Evolutionary conservation across 2,113 vertebrate genomes (phyloP).

Genomic region (Mormyrus lacerda): DNA sequence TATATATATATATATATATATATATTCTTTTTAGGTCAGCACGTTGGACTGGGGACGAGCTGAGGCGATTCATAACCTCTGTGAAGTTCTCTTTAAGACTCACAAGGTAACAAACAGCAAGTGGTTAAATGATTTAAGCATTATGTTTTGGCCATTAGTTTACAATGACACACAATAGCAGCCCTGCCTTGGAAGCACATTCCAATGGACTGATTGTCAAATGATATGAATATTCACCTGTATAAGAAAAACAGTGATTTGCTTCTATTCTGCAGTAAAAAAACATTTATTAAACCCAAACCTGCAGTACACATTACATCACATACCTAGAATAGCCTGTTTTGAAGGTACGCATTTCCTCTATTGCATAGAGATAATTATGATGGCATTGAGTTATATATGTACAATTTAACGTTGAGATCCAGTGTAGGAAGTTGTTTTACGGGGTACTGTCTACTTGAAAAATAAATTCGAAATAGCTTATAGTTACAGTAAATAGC

Average conservation of each 20-base stretch:
- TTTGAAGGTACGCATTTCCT: background rate
- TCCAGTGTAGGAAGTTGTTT: background rate
- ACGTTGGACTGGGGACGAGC: conserved; percentile 77
- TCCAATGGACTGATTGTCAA: background rate
- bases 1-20: background rate
- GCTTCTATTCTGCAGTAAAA: background rate
- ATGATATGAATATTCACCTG: background rate
- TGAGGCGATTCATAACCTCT: conserved; percentile 85
- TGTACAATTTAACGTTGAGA: background rate
- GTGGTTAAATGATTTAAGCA: background rate
- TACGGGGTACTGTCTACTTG: background rate
- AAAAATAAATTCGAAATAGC: too few relatives aligned
- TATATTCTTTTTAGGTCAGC: conserved; percentile 60
- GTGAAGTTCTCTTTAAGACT: conserved; percentile 93
- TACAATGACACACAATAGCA: background rate
- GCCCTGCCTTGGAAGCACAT: background rate
- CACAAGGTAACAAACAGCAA: conserved; percentile 69
- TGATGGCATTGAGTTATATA: background rate
- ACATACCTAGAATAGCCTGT: background rate
- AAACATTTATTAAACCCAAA: background rate
- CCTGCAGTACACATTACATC: background rate
- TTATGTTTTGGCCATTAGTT: background rate
- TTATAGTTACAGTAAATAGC: background rate
- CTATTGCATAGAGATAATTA: background rate
- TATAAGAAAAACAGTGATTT: background rate